Percentiles rank a stretch among this genome's conserved stretches.
Evolutionary conservation across 2,113 vertebrate genomes (phyloP).

Genomic region (Origma solitaria): DNA sequence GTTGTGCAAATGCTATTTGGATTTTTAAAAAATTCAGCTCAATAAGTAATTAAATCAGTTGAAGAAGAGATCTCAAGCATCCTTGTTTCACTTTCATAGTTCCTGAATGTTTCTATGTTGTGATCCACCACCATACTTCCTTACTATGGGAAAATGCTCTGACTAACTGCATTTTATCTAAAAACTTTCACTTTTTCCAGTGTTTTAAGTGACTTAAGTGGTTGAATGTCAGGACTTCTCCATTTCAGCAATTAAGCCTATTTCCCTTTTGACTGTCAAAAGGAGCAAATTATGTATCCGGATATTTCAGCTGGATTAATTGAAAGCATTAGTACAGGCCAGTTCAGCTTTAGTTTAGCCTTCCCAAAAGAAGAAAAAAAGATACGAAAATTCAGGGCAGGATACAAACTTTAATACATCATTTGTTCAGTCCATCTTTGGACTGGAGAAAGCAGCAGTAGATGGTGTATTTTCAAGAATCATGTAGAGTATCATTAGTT

Average conservation of each 20-base stretch:
- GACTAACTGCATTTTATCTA: background rate
- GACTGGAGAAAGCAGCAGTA: background rate
- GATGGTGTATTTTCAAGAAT: background rate
- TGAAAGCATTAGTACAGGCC: background rate
- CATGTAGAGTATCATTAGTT: rapidly evolving
- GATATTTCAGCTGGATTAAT: background rate
- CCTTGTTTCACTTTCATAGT: background rate
- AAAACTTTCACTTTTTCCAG: background rate
- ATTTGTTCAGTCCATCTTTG: background rate
- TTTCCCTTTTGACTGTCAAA: background rate
- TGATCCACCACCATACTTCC: background rate
- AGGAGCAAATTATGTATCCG: background rate
- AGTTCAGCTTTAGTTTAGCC: background rate
- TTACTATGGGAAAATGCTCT: background rate
- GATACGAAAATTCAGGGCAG: background rate
- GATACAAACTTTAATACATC: background rate
- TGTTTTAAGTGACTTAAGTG: background rate
- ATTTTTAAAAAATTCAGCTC: background rate
- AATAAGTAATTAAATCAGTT: background rate
- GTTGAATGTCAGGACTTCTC: background rate
- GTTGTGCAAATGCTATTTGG: background rate
- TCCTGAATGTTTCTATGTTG: background rate
- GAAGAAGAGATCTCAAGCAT: background rate
- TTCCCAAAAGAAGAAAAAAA: background rate
- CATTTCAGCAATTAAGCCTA: background rate